phyloP scores from a whole-genome alignment of 2,888 invertebrate genomes.

The Cryptosula pallasiana region DNA sequence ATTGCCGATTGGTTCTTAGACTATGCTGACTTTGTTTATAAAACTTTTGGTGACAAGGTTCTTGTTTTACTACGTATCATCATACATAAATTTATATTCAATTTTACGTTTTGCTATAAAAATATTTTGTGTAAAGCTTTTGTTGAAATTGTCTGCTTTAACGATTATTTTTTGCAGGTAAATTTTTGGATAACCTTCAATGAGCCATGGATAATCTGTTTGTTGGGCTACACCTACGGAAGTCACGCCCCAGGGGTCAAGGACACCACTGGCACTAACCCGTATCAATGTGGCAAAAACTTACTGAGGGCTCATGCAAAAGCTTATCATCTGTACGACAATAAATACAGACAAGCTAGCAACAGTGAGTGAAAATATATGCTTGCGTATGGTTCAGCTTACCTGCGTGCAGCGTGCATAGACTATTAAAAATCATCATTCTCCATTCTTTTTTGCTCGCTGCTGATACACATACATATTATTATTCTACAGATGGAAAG shows the following conservation, averaged over 20 bases:
- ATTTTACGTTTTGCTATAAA: too few species aligned
- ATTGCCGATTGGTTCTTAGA: slow-evolving; percentile 36
- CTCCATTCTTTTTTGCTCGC: too few species aligned
- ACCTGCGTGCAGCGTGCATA: too few species aligned
- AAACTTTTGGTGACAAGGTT: slow-evolving; percentile 36
- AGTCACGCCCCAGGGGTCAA: slow-evolving; percentile 33
- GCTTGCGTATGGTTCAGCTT: too few species aligned
- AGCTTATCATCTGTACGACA: slow-evolving; percentile 55
- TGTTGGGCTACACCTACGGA: slow-evolving; percentile 34
- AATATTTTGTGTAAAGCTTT: too few species aligned
- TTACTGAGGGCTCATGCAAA: slow-evolving; percentile 64
- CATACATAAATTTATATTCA: too few species aligned
- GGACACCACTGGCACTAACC: slow-evolving; percentile 31
- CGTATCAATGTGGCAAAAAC: slow-evolving; percentile 64
- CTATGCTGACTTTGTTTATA: slow-evolving; percentile 36
- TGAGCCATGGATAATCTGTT: slow-evolving; percentile 60
- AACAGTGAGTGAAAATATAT: too few species aligned
- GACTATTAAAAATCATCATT: too few species aligned
- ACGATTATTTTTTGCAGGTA: slow-evolving; percentile 32
- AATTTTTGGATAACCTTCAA: slow-evolving; percentile 72
- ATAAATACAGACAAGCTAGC: slow-evolving; percentile 44
- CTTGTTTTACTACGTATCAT: too few species aligned
- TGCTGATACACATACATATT: too few species aligned
- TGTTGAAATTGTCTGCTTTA: too few species aligned
- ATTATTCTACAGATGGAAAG: slow-evolving; percentile 26